Evolutionary conservation across 2,113 vertebrate species (phyloP).

Genomic region (Pycnonotus jocosus): DNA sequence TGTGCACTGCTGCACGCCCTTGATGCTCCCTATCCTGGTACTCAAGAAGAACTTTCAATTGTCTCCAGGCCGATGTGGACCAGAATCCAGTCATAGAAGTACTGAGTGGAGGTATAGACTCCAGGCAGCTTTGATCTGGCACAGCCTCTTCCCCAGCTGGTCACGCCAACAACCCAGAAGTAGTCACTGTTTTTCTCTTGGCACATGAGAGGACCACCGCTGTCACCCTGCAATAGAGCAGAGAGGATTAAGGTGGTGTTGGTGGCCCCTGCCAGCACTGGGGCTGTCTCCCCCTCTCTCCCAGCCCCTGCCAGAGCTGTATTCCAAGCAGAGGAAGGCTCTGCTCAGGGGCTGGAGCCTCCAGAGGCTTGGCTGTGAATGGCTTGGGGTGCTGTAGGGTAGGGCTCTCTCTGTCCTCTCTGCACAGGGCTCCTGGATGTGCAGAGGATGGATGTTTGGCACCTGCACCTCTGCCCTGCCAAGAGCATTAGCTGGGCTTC

Average conservation of each 20-base stretch:
- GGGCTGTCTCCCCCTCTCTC: not conserved
- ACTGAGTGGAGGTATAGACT: not conserved
- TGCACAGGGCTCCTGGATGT: not conserved
- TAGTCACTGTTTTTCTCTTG: rapidly evolving
- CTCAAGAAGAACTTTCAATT: not conserved
- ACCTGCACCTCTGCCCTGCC: not conserved
- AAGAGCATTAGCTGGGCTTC: too few species aligned
- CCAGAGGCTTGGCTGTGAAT: not conserved
- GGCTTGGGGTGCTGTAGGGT: not conserved
- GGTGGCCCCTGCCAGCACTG: too few species aligned
- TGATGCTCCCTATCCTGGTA: rapidly evolving
- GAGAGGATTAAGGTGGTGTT: not conserved
- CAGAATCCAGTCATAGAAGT: not conserved
- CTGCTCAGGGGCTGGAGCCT: not conserved
- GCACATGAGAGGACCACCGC: not conserved
- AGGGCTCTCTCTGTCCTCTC: not conserved
- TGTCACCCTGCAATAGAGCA: not conserved
- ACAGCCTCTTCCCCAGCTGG: not conserved
- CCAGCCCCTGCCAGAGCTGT: not conserved
- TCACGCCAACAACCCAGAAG: not conserved
- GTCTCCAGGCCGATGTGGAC: not conserved
- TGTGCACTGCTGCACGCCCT: rapidly evolving
- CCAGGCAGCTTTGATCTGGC: not conserved
- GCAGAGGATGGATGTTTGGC: not conserved
- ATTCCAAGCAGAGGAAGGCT: not conserved